Base-by-base conservation (phyloP, 2,888 invertebrate species). In the Ophion obscuratus region DNA sequence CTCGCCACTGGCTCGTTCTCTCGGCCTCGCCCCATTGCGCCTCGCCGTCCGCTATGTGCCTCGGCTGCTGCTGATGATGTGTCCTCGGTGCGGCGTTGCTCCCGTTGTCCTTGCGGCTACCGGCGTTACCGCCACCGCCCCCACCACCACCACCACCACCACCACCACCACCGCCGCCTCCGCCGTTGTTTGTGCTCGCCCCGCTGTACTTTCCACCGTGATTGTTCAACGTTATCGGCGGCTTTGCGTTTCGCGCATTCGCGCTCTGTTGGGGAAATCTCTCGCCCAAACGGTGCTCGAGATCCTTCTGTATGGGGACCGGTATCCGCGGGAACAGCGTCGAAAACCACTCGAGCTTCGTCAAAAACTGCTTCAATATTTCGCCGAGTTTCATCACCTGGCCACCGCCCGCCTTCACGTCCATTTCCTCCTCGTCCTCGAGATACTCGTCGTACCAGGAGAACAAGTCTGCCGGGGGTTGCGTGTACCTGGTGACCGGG, bases 301-400 rank as follows among this genome's bases (percentile, higher is more conserved):
- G 96, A 94, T 97, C 97, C 94, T 99, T 99, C 95, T 98, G 97
- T 91, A 99, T 99, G 36, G 99, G 99, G 84, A 99, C 99, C 0
- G 99, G 99, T 94, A 99, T 99, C 89, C 99, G 96, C 0, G 99
- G 99, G 94, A 99, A 99, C 24, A 99, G 95, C 0, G 99, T 99
- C 64, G 98, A 98, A 95, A 99, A 99, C 99, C 99, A 99, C 94
- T 99, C 99, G 83, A 99, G 95, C 93, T 99, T 99, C 83, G 98
- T 97, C 78, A 99, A 95, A 96, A 98, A 98, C 93, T 98, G 98
- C 64, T 98, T 96, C 20, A 98, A 95, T 95, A 99, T 97, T 89
- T 98, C 97, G 0, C 99, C 99, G 82, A 99, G 97, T 31, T 97
- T 97, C 95, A 99, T 97, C 81, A 95, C 95, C 94, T 99, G 98